phyloP scores from a whole-genome alignment of 2,797 vertebrate genomes.

The Fistularia commersonii region DNA sequence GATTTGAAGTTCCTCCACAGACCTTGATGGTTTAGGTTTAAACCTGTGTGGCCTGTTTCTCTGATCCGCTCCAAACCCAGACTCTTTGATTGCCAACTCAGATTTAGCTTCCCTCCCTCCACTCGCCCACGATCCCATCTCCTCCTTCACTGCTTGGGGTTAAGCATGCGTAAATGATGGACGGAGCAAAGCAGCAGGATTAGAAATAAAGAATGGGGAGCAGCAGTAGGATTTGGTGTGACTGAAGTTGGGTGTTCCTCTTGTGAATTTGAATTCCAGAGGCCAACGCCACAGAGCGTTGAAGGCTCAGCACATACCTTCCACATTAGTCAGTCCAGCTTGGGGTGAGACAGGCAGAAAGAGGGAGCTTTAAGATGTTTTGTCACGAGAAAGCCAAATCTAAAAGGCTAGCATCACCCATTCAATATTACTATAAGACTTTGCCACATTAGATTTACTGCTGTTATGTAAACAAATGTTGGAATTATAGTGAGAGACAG shows the following conservation, averaged over 20 bases:
- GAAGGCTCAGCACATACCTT: constrained; percentile 80
- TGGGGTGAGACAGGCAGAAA: constrained; percentile 49
- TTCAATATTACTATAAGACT: background rate
- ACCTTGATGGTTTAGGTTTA: constrained; percentile 34
- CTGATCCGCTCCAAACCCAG: constrained; percentile 47
- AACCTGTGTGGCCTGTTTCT: constrained; percentile 56
- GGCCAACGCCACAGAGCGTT: constrained; percentile 59
- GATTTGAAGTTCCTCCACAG: constrained; percentile 12
- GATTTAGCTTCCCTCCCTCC: constrained; percentile 37
- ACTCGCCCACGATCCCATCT: constrained; percentile 25
- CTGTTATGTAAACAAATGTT: constrained; percentile 12
- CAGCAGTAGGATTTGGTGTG: constrained; percentile 56
- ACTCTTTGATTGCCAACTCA: constrained; percentile 49
- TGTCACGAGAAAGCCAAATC: constrained; percentile 15
- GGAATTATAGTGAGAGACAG: constrained; percentile 3
- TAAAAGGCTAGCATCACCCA: constrained; percentile 23
- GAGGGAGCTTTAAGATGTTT: constrained; percentile 43
- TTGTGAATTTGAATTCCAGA: constrained; percentile 72
- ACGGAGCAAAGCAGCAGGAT: constrained; percentile 45
- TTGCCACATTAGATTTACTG: background rate
- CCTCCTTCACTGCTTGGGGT: constrained; percentile 50
- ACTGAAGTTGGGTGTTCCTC: constrained; percentile 69
- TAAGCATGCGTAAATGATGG: constrained; percentile 65
- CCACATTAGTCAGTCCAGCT: constrained; percentile 70
- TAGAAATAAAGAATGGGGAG: constrained; percentile 53